These are phyloP conservation scores for Anisognathus igniventris DNA, from an alignment of 2,797 vertebrate species.

Conservation along the genomic window DNA sequence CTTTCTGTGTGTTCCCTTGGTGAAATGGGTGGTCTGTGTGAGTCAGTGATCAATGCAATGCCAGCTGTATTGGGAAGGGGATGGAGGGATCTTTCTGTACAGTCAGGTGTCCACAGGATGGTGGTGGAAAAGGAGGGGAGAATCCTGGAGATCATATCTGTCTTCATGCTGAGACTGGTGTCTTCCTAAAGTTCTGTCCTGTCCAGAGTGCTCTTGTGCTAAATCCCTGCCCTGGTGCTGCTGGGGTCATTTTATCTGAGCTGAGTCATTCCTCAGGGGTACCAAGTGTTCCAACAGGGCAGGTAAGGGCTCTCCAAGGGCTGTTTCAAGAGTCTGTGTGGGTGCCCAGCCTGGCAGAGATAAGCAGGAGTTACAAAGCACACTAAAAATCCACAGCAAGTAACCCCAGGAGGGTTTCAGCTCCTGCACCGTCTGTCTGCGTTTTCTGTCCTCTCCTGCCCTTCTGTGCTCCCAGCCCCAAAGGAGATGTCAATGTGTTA, in stretches of 20 bases:
- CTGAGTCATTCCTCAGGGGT: not conserved
- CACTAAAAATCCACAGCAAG: not conserved
- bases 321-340: not conserved
- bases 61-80: not conserved
- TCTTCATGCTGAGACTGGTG: not conserved
- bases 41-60: fast-evolving
- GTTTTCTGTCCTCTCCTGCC: not conserved
- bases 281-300: fast-evolving
- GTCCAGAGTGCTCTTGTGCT: not conserved
- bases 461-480: not conserved
- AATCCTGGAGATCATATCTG: not conserved
- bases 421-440: fast-evolving
- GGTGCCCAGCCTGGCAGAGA: not conserved
- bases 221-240: not conserved
- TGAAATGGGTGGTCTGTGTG: not conserved
- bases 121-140: not conserved
- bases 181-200: not conserved
- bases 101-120: not conserved
- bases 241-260: fast-evolving
- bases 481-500: not conserved
- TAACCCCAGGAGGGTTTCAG: not conserved
- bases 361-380: not conserved
- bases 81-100: not conserved
- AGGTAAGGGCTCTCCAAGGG: not conserved
- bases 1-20: not conserved